Evolutionary conservation across 2,797 vertebrate genomes (phyloP).

Genomic region (Peromyscus attwateri): DNA sequence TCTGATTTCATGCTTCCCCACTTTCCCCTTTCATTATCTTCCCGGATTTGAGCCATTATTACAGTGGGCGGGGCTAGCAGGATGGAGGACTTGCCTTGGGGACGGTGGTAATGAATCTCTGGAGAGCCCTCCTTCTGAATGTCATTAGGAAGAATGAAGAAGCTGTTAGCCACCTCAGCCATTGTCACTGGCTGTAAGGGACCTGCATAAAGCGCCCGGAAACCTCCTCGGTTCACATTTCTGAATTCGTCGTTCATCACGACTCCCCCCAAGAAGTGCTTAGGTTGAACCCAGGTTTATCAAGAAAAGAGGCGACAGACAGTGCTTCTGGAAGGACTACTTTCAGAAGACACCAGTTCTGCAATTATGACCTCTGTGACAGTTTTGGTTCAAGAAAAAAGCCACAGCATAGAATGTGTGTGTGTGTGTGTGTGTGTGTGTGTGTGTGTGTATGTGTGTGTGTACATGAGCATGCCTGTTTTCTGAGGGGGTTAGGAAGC

Average conservation of each 20-base stretch:
- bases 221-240: neutral
- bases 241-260: neutral
- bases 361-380: neutral
- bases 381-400: neutral
- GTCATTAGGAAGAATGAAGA: neutral
- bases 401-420: neutral
- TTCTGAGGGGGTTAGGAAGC: neutral
- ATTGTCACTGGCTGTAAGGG: neutral
- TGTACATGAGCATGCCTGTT: neutral
- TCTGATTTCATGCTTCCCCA: conserved; percentile 66
- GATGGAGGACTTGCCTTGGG: conserved; percentile 48
- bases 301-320: neutral
- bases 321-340: neutral
- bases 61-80: neutral
- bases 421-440: neutral
- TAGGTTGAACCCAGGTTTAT: neutral
- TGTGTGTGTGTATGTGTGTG: neutral
- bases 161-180: neutral
- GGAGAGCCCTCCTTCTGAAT: neutral
- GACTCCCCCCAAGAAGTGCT: neutral
- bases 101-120: conserved; percentile 47
- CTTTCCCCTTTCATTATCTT: conserved; percentile 20
- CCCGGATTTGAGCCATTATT: conserved; percentile 12
- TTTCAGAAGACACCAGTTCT: neutral
- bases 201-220: neutral